Conservation (phyloP, 2,797 vertebrate genomes). For the Sandelia bainsii region DNA sequence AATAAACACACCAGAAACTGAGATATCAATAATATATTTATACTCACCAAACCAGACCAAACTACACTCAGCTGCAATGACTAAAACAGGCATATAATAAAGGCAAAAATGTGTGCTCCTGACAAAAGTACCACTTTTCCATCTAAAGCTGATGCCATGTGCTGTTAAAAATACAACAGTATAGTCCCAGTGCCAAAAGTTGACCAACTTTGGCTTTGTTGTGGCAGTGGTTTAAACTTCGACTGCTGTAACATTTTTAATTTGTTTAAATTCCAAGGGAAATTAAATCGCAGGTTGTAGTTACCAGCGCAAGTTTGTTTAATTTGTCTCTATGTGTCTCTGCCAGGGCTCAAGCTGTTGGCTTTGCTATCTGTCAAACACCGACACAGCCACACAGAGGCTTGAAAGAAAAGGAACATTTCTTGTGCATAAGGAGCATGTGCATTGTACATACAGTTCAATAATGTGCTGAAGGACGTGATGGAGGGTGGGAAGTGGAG, state of each 20-base stretch:
- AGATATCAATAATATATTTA: not conserved
- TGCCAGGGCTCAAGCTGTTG: not conserved
- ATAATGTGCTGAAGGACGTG: too few relatives aligned
- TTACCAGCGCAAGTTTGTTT: slow-evolving; percentile 17
- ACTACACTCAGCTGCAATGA: not conserved
- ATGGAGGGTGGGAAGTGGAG: too few relatives aligned
- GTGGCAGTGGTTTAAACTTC: slow-evolving; percentile 33
- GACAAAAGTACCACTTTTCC: slow-evolving; percentile 13
- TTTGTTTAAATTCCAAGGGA: slow-evolving; percentile 14
- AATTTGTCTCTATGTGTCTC: slow-evolving; percentile 1
- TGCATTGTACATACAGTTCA: too few relatives aligned
- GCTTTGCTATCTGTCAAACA: slow-evolving; percentile 12
- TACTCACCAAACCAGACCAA: not conserved
- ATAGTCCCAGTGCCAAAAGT: not conserved
- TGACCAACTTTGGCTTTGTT: slow-evolving; percentile 32
- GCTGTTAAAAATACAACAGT: slow-evolving; percentile 6
- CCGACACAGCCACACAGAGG: not conserved
- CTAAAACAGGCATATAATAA: slow-evolving; percentile 2
- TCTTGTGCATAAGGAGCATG: not conserved
- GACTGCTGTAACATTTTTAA: slow-evolving; percentile 18
- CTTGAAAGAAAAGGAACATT: not conserved
- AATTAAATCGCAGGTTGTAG: slow-evolving; percentile 36
- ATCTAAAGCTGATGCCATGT: not conserved
- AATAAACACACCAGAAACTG: not conserved
- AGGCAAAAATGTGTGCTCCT: not conserved